These are phyloP conservation scores for Ecdyonurus torrentis DNA, from an alignment of 2,888 invertebrate genomes.

Conservation along the genomic window DNA sequence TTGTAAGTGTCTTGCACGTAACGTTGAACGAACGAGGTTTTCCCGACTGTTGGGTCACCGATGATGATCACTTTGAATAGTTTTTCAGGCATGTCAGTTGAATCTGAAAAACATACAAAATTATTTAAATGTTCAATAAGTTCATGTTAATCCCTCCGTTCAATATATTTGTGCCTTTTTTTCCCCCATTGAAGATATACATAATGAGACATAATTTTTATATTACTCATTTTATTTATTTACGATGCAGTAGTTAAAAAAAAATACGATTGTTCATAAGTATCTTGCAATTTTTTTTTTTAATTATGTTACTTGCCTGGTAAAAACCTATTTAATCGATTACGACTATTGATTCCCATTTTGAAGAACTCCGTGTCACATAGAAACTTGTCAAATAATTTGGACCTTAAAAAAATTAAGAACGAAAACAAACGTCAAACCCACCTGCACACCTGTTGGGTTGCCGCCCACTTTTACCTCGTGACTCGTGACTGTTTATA, in stretches of 20 bases:
- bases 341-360: too few relatives aligned
- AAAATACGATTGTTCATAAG: not conserved
- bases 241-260: too few relatives aligned
- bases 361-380: too few relatives aligned
- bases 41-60: constrained; percentile 32
- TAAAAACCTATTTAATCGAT: too few relatives aligned
- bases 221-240: too few relatives aligned
- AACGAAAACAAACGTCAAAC: too few relatives aligned
- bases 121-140: not conserved
- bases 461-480: not conserved
- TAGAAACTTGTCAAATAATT: not conserved
- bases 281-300: not conserved
- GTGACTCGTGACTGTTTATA: not conserved
- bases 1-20: constrained; percentile 33
- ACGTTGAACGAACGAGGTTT: constrained; percentile 37
- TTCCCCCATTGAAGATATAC: too few relatives aligned
- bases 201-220: too few relatives aligned
- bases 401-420: too few relatives aligned
- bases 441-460: not conserved
- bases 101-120: constrained; percentile 10
- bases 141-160: too few relatives aligned
- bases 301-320: too few relatives aligned
- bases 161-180: too few relatives aligned
- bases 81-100: constrained; percentile 21
- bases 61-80: constrained; percentile 31